Conservation (phyloP, 2,113 vertebrate genomes). For the Aleadryas rufinucha region DNA sequence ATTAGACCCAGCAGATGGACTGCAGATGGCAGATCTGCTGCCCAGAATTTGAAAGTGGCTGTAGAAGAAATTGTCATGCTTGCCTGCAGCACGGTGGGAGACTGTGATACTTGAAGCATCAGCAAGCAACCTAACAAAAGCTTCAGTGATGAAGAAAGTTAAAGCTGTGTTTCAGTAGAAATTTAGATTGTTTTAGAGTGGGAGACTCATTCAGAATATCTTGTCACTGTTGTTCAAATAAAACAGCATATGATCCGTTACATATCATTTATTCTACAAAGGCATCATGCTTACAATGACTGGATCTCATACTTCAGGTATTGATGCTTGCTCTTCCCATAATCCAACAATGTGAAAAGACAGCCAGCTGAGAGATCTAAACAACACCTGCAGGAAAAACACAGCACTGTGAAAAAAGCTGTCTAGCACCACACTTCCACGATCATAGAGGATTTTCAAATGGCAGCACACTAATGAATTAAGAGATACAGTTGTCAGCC, state of each 20-base stretch:
- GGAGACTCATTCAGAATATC: neutral
- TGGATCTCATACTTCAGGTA: neutral
- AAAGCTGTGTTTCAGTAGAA: neutral
- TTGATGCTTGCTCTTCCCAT: neutral
- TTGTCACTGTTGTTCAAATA: neutral
- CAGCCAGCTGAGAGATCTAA: neutral
- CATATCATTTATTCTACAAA: neutral
- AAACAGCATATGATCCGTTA: neutral
- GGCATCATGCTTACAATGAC: neutral
- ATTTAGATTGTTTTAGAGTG: neutral
- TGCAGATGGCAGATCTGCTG: conserved; percentile 16
- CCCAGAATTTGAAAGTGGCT: conserved; percentile 14
- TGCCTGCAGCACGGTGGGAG: neutral
- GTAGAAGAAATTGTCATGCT: neutral
- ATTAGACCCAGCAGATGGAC: conserved; percentile 32
- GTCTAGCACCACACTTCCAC: neutral
- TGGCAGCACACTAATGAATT: neutral
- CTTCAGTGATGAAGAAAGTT: neutral
- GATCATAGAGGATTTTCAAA: neutral
- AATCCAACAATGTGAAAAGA: neutral
- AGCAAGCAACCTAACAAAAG: neutral
- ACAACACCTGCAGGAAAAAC: neutral
- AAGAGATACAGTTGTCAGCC: neutral
- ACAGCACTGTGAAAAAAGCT: neutral
- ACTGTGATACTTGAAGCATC: neutral